Conservation (phyloP, 2,113 vertebrate species). For the Burhinus oedicnemus region DNA sequence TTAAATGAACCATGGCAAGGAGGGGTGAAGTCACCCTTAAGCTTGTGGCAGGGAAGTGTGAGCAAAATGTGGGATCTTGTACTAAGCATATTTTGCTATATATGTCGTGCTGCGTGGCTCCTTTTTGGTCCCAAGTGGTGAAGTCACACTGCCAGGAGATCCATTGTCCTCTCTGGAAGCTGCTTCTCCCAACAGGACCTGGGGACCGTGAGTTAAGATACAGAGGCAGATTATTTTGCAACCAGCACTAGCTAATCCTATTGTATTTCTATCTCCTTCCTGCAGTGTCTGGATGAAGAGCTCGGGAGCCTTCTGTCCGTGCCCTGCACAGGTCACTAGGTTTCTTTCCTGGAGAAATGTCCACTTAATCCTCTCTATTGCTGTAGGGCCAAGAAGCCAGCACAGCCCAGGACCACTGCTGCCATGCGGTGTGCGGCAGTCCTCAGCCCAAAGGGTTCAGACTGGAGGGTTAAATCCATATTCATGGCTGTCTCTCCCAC, state of each 20-base stretch:
- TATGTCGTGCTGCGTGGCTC: rapidly evolving
- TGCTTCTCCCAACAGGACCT: not conserved
- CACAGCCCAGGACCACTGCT: not conserved
- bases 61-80: not conserved
- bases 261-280: not conserved
- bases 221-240: not conserved
- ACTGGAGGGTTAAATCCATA: not conserved
- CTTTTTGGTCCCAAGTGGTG: not conserved
- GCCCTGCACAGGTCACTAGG: not conserved
- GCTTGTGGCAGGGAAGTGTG: not conserved
- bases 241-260: not conserved
- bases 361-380: not conserved
- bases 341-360: not conserved
- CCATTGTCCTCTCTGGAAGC: not conserved
- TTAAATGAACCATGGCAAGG: rapidly evolving
- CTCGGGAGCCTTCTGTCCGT: not conserved
- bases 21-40: rapidly evolving
- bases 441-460: not conserved
- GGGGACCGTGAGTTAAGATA: not conserved
- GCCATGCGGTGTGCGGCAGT: rapidly evolving
- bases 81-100: rapidly evolving
- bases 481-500: not conserved
- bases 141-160: not conserved
- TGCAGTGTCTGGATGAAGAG: not conserved
- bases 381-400: not conserved